phyloP scores from a whole-genome alignment of 2,797 vertebrate species.

The Cetoscarus ocellatus region DNA sequence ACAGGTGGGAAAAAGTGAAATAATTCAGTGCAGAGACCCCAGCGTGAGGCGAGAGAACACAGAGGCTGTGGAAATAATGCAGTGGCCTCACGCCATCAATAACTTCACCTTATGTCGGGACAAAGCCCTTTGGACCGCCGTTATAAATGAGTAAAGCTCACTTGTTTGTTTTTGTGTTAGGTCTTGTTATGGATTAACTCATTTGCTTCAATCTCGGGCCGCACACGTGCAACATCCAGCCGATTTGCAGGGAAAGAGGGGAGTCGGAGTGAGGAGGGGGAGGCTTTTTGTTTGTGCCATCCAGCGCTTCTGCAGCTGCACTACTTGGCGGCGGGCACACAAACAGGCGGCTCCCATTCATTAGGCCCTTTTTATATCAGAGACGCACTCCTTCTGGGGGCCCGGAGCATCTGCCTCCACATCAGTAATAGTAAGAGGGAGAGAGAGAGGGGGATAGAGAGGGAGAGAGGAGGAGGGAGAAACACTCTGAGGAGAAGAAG shows the following conservation, averaged over 20 bases:
- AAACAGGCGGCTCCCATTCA: constrained; percentile 84
- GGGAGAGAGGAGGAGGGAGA: constrained; percentile 12
- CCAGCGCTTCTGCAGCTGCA: constrained; percentile 79
- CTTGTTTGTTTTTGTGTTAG: constrained; percentile 61
- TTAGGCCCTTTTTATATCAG: constrained; percentile 83
- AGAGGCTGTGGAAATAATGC: constrained; percentile 41
- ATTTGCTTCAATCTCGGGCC: constrained; percentile 53
- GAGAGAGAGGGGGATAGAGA: not conserved
- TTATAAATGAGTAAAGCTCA: constrained; percentile 43
- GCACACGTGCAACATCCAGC: constrained; percentile 50
- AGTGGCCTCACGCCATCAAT: constrained; percentile 45
- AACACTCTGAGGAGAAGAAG: constrained; percentile 38
- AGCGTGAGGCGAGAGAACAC: constrained; percentile 35
- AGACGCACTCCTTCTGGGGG: constrained; percentile 79
- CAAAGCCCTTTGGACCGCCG: constrained; percentile 44
- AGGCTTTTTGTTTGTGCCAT: constrained; percentile 71
- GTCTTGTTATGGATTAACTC: constrained; percentile 62
- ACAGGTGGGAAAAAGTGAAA: constrained; percentile 47
- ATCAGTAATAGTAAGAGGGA: constrained; percentile 57
- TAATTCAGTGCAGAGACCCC: constrained; percentile 38
- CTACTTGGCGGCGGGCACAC: constrained; percentile 78
- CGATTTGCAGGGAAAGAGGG: constrained; percentile 34
- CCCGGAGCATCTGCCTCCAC: constrained; percentile 82
- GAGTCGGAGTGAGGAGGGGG: constrained; percentile 23
- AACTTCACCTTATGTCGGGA: constrained; percentile 36